These are phyloP conservation scores for Arothron firmamentum DNA, from an alignment of 2,113 vertebrate genomes.

Conservation along the genomic window DNA sequence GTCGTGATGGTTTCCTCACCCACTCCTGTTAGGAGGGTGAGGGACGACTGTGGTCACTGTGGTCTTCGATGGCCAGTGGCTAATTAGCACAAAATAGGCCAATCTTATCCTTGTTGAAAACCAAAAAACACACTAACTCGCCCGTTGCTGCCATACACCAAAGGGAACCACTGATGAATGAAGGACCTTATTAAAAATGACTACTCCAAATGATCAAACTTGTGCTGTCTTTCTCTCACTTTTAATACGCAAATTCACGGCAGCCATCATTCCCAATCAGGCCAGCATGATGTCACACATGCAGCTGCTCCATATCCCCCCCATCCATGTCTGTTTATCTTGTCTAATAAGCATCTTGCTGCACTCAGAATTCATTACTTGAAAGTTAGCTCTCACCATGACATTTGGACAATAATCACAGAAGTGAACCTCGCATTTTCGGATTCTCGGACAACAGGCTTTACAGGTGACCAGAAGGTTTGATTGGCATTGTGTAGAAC, in stretches of 20 bases:
- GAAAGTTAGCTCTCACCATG: constrained; percentile 59
- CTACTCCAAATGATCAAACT: constrained; percentile 37
- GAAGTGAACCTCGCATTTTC: constrained; percentile 48
- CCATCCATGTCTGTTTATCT: constrained; percentile 53
- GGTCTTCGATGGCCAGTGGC: constrained; percentile 47
- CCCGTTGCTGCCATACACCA: constrained; percentile 12
- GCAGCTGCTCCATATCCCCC: constrained; percentile 29
- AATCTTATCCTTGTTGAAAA: constrained; percentile 28
- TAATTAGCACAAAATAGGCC: constrained; percentile 46
- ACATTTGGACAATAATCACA: constrained; percentile 55
- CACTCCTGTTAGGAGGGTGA: constrained; percentile 43
- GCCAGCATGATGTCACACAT: constrained; percentile 53
- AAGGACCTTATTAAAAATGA: constrained; percentile 33
- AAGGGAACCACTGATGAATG: constrained; percentile 15
- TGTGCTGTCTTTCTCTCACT: constrained; percentile 22
- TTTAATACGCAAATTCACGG: constrained; percentile 48
- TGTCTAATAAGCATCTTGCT: constrained; percentile 61
- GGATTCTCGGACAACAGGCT: constrained; percentile 36
- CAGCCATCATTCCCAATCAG: constrained; percentile 39
- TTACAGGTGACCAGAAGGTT: constrained; percentile 32
- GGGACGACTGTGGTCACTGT: constrained; percentile 56
- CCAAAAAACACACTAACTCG: constrained; percentile 33
- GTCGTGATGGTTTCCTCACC: constrained; percentile 59
- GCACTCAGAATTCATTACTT: constrained; percentile 61
- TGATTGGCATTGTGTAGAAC: too few species aligned